Evolutionary conservation across 2,113 vertebrate genomes (phyloP), one percentile per base, ranked within the genome.

Genomic region (Eulacestoma nigropectus): DNA sequence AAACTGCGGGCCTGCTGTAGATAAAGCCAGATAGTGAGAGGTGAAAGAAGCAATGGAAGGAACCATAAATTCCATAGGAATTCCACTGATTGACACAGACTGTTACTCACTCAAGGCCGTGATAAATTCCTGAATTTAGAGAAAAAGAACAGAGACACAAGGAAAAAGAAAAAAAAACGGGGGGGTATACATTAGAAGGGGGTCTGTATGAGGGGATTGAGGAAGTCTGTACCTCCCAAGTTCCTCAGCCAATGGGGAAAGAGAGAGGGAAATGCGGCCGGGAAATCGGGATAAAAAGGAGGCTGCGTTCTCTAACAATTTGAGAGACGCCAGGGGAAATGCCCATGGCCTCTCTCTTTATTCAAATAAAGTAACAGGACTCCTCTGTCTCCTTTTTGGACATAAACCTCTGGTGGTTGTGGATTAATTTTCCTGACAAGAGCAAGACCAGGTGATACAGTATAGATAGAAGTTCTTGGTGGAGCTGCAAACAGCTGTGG

Each of bases 151-250:
- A 59, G 22, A 59, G 22, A 59, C 22, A 59, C 22, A 9, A 59
- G n/a, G 56, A 25, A 59, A 35, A 59, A 23, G 32, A 33, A 20
- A 4, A 56, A 41, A 39, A 9, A 41, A 1, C 7, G 7, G 21
- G 29, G 29, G 13, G 21, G 14, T 59, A 25, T 7, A 35, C n/a
- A 25, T 25, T 35, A 59, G 56, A 25, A 59, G 56, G 56, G 7
- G n/a, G 15, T 25, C 6, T 59, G 2, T 59, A 7, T 4, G 10
- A 35, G 10, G 56, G 1, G 2, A 16, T 59, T 59, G 0, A 4
- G 14, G 56, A 59, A 59, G 22, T 35, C 56, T 59, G n/a, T 59
- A 35, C n/a, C 14, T 25, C n/a, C 35, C 56, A 35, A 16, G 33
- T 57, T 14, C 56, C 33, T 35, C 56, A 59, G 56, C n/a, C 22